Conservation (phyloP, 2,888 invertebrate genomes). For the Diaprepes abbreviatus region DNA sequence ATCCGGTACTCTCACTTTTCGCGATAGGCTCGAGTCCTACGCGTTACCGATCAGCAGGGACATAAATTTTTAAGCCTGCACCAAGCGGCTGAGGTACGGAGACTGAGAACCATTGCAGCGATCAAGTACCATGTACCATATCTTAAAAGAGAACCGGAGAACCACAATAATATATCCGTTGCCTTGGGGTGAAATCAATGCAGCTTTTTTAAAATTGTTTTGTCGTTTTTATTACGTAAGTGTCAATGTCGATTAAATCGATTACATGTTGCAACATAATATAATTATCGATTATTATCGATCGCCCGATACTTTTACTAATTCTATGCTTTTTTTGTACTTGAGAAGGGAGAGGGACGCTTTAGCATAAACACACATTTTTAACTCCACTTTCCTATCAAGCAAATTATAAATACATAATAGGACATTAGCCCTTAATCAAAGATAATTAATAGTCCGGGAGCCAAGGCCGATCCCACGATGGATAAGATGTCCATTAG, state of each 20-base stretch:
- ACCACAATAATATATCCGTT: not conserved
- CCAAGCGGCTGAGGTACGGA: slow-evolving; percentile 29
- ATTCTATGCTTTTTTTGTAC: no score
- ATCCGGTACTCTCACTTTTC: slow-evolving; percentile 33
- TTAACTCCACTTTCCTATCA: no score
- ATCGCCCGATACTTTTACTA: no score
- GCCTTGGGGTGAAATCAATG: slow-evolving; percentile 7
- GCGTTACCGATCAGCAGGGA: not conserved
- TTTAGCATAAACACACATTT: no score
- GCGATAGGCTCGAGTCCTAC: not conserved
- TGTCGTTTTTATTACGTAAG: not conserved
- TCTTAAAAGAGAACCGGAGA: slow-evolving; percentile 6
- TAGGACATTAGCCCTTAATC: no score
- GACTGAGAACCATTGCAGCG: slow-evolving; percentile 32
- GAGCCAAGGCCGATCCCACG: no score
- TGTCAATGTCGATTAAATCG: not conserved
- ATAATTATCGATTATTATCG: no score
- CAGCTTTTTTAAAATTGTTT: not conserved
- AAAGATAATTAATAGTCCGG: no score
- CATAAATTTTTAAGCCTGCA: slow-evolving; percentile 12
- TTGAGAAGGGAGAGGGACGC: no score
- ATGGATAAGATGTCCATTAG: no score
- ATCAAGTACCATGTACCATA: slow-evolving; percentile 30
- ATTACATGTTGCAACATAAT: no score
- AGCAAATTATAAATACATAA: no score